Evolutionary conservation across 1,140 invertebrate species (phyloP).

Genomic region (Brachionus calyciflorus): DNA sequence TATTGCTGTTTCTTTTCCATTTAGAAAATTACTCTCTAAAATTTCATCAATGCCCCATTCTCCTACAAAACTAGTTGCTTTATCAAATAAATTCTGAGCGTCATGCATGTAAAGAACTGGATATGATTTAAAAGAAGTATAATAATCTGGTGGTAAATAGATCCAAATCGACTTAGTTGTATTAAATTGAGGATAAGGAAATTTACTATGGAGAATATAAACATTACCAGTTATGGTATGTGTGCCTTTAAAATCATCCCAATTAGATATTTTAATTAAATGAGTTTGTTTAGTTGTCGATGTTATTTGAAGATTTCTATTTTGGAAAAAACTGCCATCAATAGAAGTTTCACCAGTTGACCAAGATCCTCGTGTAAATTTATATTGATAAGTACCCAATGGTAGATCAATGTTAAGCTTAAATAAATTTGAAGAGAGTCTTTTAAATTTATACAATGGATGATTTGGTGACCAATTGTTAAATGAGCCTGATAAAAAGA

Average conservation of each 20-base stretch:
- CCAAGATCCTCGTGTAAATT: slow-evolving; percentile 37
- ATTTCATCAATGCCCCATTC: slow-evolving; percentile 46
- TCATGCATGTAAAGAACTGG: slow-evolving; percentile 43
- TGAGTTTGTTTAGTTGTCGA: slow-evolving; percentile 8
- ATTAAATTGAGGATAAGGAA: slow-evolving; percentile 31
- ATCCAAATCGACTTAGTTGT: slow-evolving; percentile 34
- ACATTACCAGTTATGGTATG: slow-evolving; percentile 22
- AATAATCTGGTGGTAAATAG: slow-evolving; percentile 41
- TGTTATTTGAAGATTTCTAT: not conserved
- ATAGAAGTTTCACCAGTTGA: not conserved
- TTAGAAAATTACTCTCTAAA: not conserved
- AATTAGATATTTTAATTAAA: slow-evolving; percentile 14
- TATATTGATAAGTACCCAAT: slow-evolving; percentile 3
- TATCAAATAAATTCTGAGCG: slow-evolving; percentile 45
- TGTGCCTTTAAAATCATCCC: slow-evolving; percentile 24
- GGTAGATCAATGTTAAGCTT: slow-evolving; percentile 7
- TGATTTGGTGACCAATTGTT: slow-evolving; percentile 24
- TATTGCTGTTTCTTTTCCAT: not conserved
- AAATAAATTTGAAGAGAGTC: not conserved
- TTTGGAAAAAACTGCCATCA: not conserved
- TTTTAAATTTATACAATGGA: slow-evolving; percentile 13
- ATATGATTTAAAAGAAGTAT: slow-evolving; percentile 3
- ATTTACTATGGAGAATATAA: slow-evolving; percentile 27
- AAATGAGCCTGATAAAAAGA: slow-evolving; percentile 27
- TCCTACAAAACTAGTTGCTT: slow-evolving; percentile 1